Base-by-base conservation (phyloP, 2,888 invertebrate species). In the Drosophila maculinotata region DNA sequence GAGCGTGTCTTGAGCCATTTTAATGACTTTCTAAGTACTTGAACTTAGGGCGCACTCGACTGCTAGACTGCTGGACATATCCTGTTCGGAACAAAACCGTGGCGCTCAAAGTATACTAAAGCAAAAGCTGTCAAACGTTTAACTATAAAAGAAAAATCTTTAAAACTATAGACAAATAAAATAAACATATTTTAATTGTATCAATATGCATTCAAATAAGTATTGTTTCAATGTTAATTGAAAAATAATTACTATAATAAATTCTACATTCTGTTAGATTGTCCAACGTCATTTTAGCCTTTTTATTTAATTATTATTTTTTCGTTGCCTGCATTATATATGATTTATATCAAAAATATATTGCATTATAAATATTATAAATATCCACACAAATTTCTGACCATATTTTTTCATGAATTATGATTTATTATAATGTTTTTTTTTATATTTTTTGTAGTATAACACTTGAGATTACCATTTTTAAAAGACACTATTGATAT, bases 1-100 rank as follows among this genome's bases (percentile, higher is more conserved):
- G 28, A 45, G 35, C 45, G 59, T 63, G 58, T 51, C 73, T 67
- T 54, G 17, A 58, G 78, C 54, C 76, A 64, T 77, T 72, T 67
- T 48, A 75, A 75, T 77, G 63, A 33, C 25, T 30, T 41, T 64
- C 52, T 38, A 62, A 71, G 51, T 51, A 42, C 48, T 23, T 38
- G 25, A 52, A 48, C 47, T 52, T 59, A 5, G 48, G 10, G 1
- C 30, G 36, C n/a, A n/a, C n/a, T n/a, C n/a, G n/a, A n/a, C n/a
- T n/a, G n/a, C n/a, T n/a, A 31, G 25, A 15, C 54, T n/a, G n/a
- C n/a, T n/a, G n/a, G 4, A 20, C 20, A 56, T 39, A 70, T 70
- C 72, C 69, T 71, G 73, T 66, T 66, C 28, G 3, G 1, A 35
- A 45, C 12, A 17, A 25, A 9, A 10, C 31, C 23, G n/a, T n/a